Percentiles rank a stretch among this genome's conserved stretches.
Conservation (phyloP, 2,797 vertebrate genomes). For the Gymnopithys bicolor region DNA sequence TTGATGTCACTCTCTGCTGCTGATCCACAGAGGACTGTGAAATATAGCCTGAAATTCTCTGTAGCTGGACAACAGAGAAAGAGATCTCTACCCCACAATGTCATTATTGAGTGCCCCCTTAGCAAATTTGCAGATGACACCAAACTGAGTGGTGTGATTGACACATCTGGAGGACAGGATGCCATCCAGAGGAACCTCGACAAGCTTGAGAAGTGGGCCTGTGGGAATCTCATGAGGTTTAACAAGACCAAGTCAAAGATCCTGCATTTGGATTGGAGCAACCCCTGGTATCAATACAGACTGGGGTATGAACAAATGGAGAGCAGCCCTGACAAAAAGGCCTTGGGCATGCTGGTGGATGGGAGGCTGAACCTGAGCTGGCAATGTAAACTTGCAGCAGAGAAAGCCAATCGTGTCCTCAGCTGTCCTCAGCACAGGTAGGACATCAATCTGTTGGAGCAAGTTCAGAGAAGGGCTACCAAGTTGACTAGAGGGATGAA, state of each 20-base stretch:
- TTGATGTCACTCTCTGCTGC: neutral
- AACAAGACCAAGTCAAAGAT: neutral
- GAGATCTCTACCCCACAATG: neutral
- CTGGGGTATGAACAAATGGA: accelerated
- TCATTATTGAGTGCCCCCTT: neutral
- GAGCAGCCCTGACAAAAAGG: accelerated
- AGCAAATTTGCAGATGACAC: neutral
- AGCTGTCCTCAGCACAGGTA: neutral
- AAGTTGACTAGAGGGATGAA: neutral
- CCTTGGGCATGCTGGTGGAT: neutral
- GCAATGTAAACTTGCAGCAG: accelerated
- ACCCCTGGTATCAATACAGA: neutral
- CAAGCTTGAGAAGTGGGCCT: neutral
- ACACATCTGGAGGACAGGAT: neutral
- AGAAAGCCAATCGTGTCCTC: accelerated
- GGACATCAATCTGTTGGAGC: neutral
- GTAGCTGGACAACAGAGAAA: neutral
- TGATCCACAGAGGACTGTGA: neutral
- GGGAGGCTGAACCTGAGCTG: neutral
- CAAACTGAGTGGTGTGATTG: accelerated
- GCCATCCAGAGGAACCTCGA: neutral
- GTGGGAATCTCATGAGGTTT: neutral
- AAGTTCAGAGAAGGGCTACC: neutral
- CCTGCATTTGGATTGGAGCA: neutral
- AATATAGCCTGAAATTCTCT: neutral